These are phyloP conservation scores for Drosophila stalkeri DNA, from an alignment of 2,888 invertebrate species.

Conservation along the genomic window DNA sequence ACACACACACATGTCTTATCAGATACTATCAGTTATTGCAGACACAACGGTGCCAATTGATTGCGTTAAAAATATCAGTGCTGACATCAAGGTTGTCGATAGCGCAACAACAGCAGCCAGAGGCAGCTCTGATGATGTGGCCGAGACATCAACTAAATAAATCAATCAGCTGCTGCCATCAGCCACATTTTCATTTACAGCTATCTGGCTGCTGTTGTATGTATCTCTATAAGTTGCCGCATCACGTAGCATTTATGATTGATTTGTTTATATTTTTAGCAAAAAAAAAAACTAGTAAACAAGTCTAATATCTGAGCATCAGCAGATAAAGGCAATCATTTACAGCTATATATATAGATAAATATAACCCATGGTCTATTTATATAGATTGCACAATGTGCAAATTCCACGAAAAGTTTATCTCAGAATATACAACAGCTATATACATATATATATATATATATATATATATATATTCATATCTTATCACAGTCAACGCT, in stretches of 20 bases:
- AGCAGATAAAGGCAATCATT: conserved; percentile 41
- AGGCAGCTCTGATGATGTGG: neutral
- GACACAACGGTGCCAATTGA: conserved; percentile 36
- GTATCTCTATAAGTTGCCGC: neutral
- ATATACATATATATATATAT: neutral
- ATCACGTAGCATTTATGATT: conserved; percentile 51
- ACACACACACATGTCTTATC: conserved; percentile 31
- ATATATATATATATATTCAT: conserved; percentile 8
- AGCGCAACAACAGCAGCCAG: conserved; percentile 26
- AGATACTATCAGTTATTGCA: conserved; percentile 27
- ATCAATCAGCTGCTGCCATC: conserved; percentile 56
- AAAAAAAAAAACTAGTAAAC: conserved; percentile 24
- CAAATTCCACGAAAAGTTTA: conserved; percentile 42
- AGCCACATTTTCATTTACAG: conserved; percentile 1
- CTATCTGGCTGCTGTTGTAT: conserved; percentile 25
- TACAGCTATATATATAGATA: conserved; percentile 18
- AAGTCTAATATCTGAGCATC: conserved; percentile 22
- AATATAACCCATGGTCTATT: conserved; percentile 33
- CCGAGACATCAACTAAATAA: conserved; percentile 56
- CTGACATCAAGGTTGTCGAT: conserved; percentile 26
- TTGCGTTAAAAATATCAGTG: neutral
- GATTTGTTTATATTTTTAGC: conserved; percentile 59
- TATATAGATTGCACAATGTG: conserved; percentile 43
- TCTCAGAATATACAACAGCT: neutral
- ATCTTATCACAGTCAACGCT: conserved; percentile 55